Evolutionary conservation across 2,888 invertebrate species (phyloP), one percentile per base, ranked within the genome.

Genomic region (Xestoiulus laeticollis): DNA sequence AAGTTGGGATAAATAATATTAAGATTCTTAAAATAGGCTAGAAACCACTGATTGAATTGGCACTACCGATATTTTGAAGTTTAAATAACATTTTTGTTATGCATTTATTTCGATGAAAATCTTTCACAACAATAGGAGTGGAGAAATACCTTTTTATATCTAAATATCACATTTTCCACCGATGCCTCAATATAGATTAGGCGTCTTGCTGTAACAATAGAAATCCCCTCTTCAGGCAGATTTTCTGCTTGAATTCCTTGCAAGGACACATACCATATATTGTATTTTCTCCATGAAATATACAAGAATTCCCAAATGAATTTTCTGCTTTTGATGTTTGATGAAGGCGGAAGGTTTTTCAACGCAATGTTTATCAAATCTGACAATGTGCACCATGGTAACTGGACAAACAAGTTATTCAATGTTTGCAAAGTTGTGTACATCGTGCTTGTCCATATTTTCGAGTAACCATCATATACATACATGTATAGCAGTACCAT

Each of bases 371-470:
- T 68, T 12, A 68, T 68, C 26, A 26, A 26, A 2, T 68, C 26
- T 68, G 68, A 26, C 68, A 68, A 59, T 68, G n/a, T 10, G 26
- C 26, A 26, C 68, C 68, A 68, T 68, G 68, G 68, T 68, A 26
- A 68, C 68, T 68, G 26, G 26, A 26, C 26, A 26, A 10, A 68
- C 68, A 10, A 1, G 68, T 1, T 26, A 26, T 68, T 68, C 10
- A 26, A 26, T 68, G 68, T 26, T n/a, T 68, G 26, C 26, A 26
- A 12, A n/a, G n/a, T 8, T 59, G 3, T 59, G 2, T 48, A n/a
- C 59, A 59, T n/a, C 48, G 14, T 48, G 48, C 48, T 48, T 48
- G 48, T 59, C 59, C 59, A 59, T 59, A 59, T n/a, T 59, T 59
- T n/a, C 1, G n/a, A 19, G 59, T n/a, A 59, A 6, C 12, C n/a